Evolutionary conservation across 2,797 vertebrate genomes (phyloP).

Genomic region (Hemibagrus guttatus): DNA sequence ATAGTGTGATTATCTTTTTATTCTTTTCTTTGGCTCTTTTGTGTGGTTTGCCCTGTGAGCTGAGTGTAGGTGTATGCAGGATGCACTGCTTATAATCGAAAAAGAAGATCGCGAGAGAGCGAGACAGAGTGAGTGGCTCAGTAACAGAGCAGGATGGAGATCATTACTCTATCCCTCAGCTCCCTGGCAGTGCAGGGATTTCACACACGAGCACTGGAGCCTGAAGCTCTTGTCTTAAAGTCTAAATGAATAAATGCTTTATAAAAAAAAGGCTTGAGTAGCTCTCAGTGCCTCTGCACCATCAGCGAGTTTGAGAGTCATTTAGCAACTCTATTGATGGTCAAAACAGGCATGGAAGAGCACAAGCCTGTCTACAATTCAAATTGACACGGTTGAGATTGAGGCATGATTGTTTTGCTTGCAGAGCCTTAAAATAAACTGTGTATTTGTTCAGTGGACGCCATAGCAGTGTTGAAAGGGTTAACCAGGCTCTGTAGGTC

Average conservation of each 20-base stretch:
- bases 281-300: conserved; percentile 60
- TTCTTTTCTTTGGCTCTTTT: conserved; percentile 19
- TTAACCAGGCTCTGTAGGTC: conserved; percentile 84
- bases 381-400: conserved; percentile 14
- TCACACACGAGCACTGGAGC: conserved; percentile 75
- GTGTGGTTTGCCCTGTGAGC: conserved; percentile 35
- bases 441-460: conserved; percentile 36
- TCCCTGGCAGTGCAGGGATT: conserved; percentile 71
- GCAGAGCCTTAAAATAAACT: conserved; percentile 47
- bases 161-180: conserved; percentile 66
- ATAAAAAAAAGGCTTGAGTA: conserved; percentile 71
- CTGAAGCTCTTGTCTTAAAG: conserved; percentile 78
- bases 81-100: conserved; percentile 41
- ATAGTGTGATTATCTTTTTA: not conserved
- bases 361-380: conserved; percentile 22
- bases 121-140: conserved; percentile 57
- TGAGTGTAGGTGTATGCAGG: conserved; percentile 42
- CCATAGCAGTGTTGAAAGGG: conserved; percentile 71
- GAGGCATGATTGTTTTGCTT: conserved; percentile 44
- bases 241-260: conserved; percentile 77
- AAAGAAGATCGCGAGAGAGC: conserved; percentile 32
- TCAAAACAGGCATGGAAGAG: conserved; percentile 16
- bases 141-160: conserved; percentile 67
- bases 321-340: conserved; percentile 36
- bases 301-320: conserved; percentile 36